A percentile compares a stretch with the other conserved stretches of the same genome.
These are phyloP conservation scores for Psilanteris sp. DNA, from an alignment of 1,140 invertebrate genomes.

Conservation along the genomic window DNA sequence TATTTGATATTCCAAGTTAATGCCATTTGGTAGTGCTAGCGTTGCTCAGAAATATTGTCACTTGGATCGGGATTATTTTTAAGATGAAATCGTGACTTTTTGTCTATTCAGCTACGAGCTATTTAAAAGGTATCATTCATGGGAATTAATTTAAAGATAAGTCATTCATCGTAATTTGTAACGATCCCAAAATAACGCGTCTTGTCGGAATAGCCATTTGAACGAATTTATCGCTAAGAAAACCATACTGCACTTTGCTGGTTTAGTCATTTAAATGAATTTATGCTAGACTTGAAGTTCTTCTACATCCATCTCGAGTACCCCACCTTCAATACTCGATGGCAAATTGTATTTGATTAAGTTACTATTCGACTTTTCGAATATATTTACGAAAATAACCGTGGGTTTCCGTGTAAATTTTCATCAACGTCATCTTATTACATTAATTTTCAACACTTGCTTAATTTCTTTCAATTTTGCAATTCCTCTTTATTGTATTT, in stretches of 20 bases:
- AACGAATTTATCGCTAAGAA: slow-evolving; percentile 63
- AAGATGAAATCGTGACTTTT: no score
- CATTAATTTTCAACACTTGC: no score
- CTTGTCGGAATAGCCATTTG: slow-evolving; percentile 61
- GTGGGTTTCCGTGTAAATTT: no score
- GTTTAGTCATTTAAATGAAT: slow-evolving; percentile 67
- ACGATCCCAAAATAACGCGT: slow-evolving; percentile 66
- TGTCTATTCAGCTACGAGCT: no score
- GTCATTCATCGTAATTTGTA: slow-evolving; percentile 63
- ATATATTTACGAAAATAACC: slow-evolving; percentile 29
- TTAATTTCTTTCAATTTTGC: no score
- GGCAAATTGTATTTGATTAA: slow-evolving; percentile 62
- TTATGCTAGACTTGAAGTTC: slow-evolving; percentile 63
- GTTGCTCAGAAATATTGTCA: not conserved
- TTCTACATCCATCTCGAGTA: slow-evolving; percentile 37
- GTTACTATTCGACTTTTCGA: slow-evolving; percentile 53
- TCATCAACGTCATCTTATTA: no score
- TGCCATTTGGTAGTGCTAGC: not conserved
- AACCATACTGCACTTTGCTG: slow-evolving; percentile 58
- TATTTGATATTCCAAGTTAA: slow-evolving; percentile 8
- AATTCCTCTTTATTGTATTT: no score
- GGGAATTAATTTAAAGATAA: slow-evolving; percentile 56
- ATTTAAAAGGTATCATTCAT: slow-evolving; percentile 14
- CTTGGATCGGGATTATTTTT: no score
- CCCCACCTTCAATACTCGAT: slow-evolving; percentile 38